Evolutionary conservation across 2,888 invertebrate species (phyloP).

Genomic region (Proisotoma minuta): DNA sequence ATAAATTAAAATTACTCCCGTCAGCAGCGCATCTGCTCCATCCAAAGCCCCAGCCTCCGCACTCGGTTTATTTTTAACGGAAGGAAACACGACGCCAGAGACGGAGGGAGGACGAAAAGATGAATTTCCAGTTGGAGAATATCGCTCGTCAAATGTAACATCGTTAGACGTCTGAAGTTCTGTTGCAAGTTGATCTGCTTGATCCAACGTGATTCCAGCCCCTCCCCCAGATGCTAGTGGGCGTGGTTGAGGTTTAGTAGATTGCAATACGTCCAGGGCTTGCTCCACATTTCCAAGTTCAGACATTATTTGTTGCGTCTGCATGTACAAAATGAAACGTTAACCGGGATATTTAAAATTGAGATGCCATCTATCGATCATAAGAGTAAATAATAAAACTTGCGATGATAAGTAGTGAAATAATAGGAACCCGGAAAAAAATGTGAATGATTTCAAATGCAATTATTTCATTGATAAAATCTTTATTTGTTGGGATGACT

Average conservation of each 20-base stretch:
- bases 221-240: too few species aligned
- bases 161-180: constrained; percentile 39
- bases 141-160: constrained; percentile 38
- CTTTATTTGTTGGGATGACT: too few species aligned
- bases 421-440: too few species aligned
- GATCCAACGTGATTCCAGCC: constrained; percentile 25
- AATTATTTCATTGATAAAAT: too few species aligned
- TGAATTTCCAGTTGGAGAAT: not conserved
- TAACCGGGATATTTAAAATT: too few species aligned
- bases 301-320: constrained; percentile 45
- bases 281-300: constrained; percentile 46
- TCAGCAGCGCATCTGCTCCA: constrained; percentile 45
- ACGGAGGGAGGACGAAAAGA: constrained; percentile 11
- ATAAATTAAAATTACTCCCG: constrained; percentile 33
- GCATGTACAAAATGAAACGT: constrained; percentile 3
- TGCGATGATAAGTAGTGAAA: too few species aligned
- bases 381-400: too few species aligned
- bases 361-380: too few species aligned
- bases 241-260: constrained; percentile 25
- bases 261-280: constrained; percentile 18
- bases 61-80: constrained; percentile 78
- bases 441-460: too few species aligned
- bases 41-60: constrained; percentile 41
- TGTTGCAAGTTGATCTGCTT: constrained; percentile 37
- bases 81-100: constrained; percentile 71